Evolutionary conservation across 2,888 invertebrate genomes (phyloP).

Genomic region (Leptopterna dolabrata): DNA sequence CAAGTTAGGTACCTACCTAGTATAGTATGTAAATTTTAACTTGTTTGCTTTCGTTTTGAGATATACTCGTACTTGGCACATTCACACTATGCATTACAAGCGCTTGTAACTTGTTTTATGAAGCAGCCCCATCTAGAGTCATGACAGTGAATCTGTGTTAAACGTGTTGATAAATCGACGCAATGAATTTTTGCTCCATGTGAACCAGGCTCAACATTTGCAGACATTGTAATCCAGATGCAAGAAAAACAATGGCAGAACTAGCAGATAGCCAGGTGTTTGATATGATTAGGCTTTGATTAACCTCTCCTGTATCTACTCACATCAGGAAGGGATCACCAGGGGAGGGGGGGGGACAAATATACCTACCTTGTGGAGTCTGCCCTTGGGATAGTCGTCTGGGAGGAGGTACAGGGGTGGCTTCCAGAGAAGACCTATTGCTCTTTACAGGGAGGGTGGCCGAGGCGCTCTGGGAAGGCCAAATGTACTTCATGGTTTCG

Average conservation of each 20-base stretch:
- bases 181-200: no score
- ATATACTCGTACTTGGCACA: no score
- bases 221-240: no score
- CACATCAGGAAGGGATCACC: neutral
- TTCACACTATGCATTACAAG: no score
- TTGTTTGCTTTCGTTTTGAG: no score
- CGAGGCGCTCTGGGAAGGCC: constrained; percentile 32
- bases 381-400: neutral
- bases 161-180: no score
- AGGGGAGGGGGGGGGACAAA: neutral
- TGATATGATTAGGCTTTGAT: neutral
- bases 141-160: no score
- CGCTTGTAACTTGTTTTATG: no score
- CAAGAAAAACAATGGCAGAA: neutral
- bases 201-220: no score
- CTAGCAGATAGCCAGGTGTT: neutral
- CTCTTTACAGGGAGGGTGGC: constrained; percentile 29
- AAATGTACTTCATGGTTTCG: constrained; percentile 50
- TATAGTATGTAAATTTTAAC: no score
- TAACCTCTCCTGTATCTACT: neutral
- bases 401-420: constrained; percentile 26
- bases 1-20: no score
- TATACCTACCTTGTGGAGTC: neutral
- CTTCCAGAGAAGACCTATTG: constrained; percentile 8
- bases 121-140: no score